Conservation (phyloP, 1,140 invertebrate genomes). For the Chironomus tepperi region DNA sequence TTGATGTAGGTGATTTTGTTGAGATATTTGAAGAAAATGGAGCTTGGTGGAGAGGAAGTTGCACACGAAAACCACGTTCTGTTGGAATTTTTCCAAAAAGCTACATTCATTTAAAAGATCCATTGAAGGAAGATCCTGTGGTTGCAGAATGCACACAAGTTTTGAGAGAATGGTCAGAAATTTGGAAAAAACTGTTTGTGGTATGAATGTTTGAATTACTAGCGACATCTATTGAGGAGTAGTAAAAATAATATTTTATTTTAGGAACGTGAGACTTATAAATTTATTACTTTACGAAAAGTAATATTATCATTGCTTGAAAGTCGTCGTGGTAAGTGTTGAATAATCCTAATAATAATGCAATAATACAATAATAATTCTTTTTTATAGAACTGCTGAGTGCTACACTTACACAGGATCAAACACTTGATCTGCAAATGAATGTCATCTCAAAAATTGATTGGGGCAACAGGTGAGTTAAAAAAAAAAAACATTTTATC, state of each 20-base stretch:
- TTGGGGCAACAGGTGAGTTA: constrained; percentile 87
- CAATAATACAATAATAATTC: neutral
- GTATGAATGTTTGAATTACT: constrained; percentile 44
- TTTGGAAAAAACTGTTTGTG: constrained; percentile 86
- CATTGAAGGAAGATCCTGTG: constrained; percentile 79
- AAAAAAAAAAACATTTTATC: neutral
- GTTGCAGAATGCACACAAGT: constrained; percentile 84
- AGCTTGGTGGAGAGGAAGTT: constrained; percentile 80
- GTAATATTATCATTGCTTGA: constrained; percentile 85
- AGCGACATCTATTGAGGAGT: neutral
- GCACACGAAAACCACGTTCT: constrained; percentile 62
- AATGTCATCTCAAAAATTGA: constrained; percentile 86
- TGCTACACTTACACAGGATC: constrained; percentile 81
- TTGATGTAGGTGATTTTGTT: constrained; percentile 84
- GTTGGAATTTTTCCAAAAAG: constrained; percentile 77
- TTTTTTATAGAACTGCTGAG: constrained; percentile 56
- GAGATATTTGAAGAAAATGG: constrained; percentile 83
- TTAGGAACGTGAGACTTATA: constrained; percentile 70
- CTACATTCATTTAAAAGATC: constrained; percentile 61
- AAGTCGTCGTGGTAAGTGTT: constrained; percentile 49
- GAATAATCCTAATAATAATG: too few species aligned
- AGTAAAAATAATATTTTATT: constrained; percentile 28
- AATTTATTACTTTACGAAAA: constrained; percentile 70
- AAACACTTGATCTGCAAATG: constrained; percentile 72
- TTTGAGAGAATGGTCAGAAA: constrained; percentile 82